A percentile compares a stretch with the other conserved stretches of the same genome.
These are phyloP conservation scores for Melierax canorus DNA, from an alignment of 2,113 vertebrate species.

Conservation along the genomic window DNA sequence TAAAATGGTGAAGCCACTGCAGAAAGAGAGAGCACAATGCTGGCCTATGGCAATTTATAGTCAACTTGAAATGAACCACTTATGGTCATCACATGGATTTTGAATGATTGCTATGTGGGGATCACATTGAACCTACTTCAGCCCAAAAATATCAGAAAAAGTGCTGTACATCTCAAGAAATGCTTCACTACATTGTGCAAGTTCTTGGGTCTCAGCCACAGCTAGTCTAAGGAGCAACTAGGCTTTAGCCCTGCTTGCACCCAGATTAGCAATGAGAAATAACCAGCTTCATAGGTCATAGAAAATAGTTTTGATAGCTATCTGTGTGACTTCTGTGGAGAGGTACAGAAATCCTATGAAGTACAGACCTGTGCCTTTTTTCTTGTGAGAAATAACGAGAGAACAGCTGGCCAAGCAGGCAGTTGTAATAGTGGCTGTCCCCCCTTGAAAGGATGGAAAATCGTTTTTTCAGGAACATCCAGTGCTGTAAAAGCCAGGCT, in stretches of 20 bases:
- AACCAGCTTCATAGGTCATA: not conserved
- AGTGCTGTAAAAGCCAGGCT: not conserved
- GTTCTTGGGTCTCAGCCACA: not conserved
- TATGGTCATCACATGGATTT: not conserved
- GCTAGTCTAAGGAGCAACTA: not conserved
- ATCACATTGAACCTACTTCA: not conserved
- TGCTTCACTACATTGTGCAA: rapidly evolving
- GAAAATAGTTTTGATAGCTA: not conserved
- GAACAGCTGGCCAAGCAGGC: not conserved
- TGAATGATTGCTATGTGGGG: not conserved
- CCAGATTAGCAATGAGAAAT: not conserved
- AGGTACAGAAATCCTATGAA: not conserved
- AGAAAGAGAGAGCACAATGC: not conserved
- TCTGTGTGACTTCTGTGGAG: not conserved
- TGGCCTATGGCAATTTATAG: not conserved
- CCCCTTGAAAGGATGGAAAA: not conserved
- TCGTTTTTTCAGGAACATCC: not conserved
- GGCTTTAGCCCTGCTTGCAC: not conserved
- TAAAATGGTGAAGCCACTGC: not conserved
- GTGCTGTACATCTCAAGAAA: not conserved
- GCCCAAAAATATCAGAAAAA: not conserved
- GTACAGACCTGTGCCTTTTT: not conserved
- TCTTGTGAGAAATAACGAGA: not conserved
- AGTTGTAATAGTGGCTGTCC: not conserved
- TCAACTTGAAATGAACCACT: not conserved